Conservation (phyloP, 2,797 vertebrate genomes). For the Kryptopterus vitreolus region DNA sequence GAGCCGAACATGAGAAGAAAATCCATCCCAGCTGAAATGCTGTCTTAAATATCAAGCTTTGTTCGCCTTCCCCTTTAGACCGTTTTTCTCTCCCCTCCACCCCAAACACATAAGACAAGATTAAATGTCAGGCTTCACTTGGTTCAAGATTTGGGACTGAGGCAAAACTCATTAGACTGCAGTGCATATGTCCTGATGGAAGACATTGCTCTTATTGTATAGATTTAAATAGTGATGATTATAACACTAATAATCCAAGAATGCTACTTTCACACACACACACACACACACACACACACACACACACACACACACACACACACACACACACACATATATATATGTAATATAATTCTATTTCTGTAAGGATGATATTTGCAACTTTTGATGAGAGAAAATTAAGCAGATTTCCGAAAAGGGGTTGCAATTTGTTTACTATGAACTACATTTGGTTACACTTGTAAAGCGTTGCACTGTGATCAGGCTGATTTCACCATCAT, state of each 20-base stretch:
- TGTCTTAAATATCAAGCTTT: constrained; percentile 9
- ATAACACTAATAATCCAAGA: background rate
- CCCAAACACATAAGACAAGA: constrained; percentile 21
- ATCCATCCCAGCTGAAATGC: constrained; percentile 19
- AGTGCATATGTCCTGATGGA: constrained; percentile 13
- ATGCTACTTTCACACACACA: background rate
- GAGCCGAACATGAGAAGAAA: background rate
- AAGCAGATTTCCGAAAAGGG: too few relatives aligned
- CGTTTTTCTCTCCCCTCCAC: background rate
- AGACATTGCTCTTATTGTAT: constrained; percentile 6
- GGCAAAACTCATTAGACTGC: background rate
- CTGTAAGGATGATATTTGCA: too few relatives aligned
- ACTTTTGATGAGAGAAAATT: too few relatives aligned
- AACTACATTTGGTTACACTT: too few relatives aligned
- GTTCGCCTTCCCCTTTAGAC: background rate
- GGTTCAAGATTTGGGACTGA: constrained; percentile 18
- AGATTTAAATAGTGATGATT: constrained; percentile 9
- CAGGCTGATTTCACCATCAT: too few relatives aligned
- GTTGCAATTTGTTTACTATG: too few relatives aligned
- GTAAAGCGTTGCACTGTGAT: background rate
- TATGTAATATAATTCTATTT: too few relatives aligned
- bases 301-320: too few relatives aligned
- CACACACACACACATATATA: too few relatives aligned
- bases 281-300: too few relatives aligned
- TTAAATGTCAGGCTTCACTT: constrained; percentile 32